Evolutionary conservation across 2,113 vertebrate genomes (phyloP).

Genomic region (Bufo bufo): DNA sequence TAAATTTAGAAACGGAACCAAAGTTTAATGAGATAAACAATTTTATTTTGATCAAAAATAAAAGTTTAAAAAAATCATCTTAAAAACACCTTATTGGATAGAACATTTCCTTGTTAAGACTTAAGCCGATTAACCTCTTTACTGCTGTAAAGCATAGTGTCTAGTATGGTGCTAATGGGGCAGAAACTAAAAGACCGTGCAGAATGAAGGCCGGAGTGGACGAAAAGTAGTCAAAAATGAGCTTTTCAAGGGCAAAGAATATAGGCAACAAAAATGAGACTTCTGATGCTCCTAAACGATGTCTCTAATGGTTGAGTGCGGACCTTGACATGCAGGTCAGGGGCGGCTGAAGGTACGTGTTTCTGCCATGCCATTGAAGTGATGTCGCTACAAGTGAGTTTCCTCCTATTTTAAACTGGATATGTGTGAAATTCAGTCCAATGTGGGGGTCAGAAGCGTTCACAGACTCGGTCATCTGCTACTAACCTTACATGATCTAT

Average conservation of each 20-base stretch:
- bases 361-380: neutral
- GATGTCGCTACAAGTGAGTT: neutral
- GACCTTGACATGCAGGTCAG: neutral
- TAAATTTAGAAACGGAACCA: neutral
- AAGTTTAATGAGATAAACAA: slow-evolving; percentile 18
- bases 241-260: neutral
- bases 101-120: neutral
- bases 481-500: neutral
- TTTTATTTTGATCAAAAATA: slow-evolving; percentile 43
- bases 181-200: neutral
- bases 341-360: neutral
- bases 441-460: neutral
- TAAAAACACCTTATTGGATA: slow-evolving; percentile 12
- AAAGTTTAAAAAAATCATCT: slow-evolving; percentile 10
- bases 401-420: neutral
- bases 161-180: neutral
- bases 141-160: neutral
- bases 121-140: slow-evolving; percentile 16
- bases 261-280: neutral
- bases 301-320: neutral
- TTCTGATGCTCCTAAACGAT: neutral
- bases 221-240: neutral
- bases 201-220: neutral
- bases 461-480: neutral
- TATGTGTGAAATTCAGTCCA: neutral